Conservation (phyloP, 2,113 vertebrate genomes). For the Ciconia maguari region DNA sequence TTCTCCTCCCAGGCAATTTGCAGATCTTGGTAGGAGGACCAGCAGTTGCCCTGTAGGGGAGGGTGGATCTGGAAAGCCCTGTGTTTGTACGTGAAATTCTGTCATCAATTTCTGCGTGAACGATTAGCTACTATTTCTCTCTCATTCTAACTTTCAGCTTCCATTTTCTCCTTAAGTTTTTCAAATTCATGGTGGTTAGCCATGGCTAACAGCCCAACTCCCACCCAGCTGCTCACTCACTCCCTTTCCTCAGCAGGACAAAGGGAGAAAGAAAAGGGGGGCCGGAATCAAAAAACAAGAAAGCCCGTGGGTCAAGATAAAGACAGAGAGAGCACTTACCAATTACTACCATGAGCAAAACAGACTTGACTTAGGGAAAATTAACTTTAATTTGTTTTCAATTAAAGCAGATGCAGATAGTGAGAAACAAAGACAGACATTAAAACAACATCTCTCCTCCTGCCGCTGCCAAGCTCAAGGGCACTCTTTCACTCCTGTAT, state of each 20-base stretch:
- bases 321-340: not conserved
- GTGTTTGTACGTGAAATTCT: not conserved
- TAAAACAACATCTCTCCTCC: not conserved
- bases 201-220: not conserved
- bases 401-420: not conserved
- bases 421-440: not conserved
- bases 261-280: not conserved
- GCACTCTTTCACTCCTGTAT: not conserved
- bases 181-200: not conserved
- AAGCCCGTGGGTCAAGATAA: not conserved
- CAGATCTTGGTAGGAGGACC: not conserved
- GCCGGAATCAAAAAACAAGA: not conserved
- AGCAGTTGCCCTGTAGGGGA: not conserved
- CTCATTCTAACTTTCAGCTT: not conserved
- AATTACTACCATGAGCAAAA: not conserved
- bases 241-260: not conserved
- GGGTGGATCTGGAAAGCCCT: not conserved
- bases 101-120: not conserved
- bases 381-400: not conserved
- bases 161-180: not conserved
- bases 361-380: not conserved
- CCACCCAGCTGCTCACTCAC: fast-evolving
- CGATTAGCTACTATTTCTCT: not conserved
- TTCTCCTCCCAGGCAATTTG: not conserved
- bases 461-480: not conserved